phyloP scores from a whole-genome alignment of 2,888 invertebrate genomes.

The Eumacrocentrus americanus region DNA sequence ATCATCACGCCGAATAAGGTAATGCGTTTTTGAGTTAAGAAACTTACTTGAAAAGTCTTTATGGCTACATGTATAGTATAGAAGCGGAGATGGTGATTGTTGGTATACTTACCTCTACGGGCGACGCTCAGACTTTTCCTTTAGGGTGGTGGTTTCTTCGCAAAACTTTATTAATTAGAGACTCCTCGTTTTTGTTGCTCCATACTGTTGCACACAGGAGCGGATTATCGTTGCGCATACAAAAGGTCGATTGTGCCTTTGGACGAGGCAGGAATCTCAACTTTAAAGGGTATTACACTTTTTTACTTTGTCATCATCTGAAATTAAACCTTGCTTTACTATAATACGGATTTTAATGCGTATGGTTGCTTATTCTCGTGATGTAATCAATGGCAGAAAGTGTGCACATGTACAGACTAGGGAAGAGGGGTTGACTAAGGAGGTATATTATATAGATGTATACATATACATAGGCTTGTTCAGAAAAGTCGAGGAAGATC shows the following conservation, averaged over 20 bases:
- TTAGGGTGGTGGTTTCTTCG: slow-evolving; percentile 40
- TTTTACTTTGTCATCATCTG: not conserved
- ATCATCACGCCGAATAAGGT: slow-evolving; percentile 60
- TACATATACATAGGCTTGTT: not conserved
- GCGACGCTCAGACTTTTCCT: too few relatives aligned
- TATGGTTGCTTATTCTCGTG: not conserved
- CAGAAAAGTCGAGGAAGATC: slow-evolving; percentile 52
- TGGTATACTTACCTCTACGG: too few relatives aligned
- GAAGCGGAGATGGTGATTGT: too few relatives aligned
- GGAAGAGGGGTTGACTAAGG: slow-evolving; percentile 9
- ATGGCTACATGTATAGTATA: too few relatives aligned
- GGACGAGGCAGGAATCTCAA: not conserved
- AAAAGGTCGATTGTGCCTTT: too few relatives aligned
- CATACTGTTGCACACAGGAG: slow-evolving; percentile 42
- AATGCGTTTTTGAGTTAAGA: slow-evolving; percentile 27
- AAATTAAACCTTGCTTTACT: not conserved
- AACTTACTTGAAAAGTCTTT: too few relatives aligned
- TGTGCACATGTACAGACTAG: too few relatives aligned
- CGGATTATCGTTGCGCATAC: not conserved
- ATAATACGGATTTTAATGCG: not conserved
- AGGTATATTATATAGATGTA: slow-evolving; percentile 1
- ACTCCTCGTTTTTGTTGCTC: slow-evolving; percentile 55
- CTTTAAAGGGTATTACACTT: not conserved
- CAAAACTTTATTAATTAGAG: slow-evolving; percentile 60
- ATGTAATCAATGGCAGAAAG: not conserved